Evolutionary conservation across 2,113 vertebrate species (phyloP), one percentile per base, ranked within the genome.

Genomic region (Cygnus atratus): DNA sequence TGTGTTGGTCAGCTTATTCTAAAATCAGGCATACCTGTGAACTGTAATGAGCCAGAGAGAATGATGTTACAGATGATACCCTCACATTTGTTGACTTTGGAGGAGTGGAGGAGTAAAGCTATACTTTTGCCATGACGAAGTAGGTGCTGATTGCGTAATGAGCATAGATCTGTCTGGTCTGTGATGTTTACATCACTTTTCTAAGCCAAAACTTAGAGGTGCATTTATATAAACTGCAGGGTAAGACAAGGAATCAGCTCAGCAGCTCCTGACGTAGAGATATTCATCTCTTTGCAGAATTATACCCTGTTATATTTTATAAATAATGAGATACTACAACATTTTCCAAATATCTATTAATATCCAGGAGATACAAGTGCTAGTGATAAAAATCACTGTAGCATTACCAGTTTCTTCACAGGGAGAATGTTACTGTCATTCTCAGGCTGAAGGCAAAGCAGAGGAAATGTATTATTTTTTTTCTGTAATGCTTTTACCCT

Each of bases 341-440:
- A 52, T 96, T 94, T 97, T 80, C 79, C 86, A 96, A 96, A 90
- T 63, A 90, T 52, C 59, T 92, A 86, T 95, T 96, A 97, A 95
- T 93, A 95, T 86, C 89, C 87, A 92, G 88, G 84, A 95, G 76
- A 65, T 95, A 55, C 82, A 87, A 87, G 66, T 87, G 87, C 55
- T 93, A 85, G 88, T 87, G 95, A 96, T 93, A 96, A 97, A 97
- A 95, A 95, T 92, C 86, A 96, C 84, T 73, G 81, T 87, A 96
- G 88, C 95, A 84, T 95, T 96, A 66, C 88, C 43, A 74, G 72
- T 79, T 88, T 81, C 46, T 76, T 73, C 28, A 29, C 62, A 43
- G 88, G 63, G 82, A 92, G 50, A 89, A 84, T 80, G 76, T 91
- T 96, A 79, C 84, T 94, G 84, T 95, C 84, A 73, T 95, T 96